Conservation (phyloP, 2,113 vertebrate species). For the Archilochus colubris region DNA sequence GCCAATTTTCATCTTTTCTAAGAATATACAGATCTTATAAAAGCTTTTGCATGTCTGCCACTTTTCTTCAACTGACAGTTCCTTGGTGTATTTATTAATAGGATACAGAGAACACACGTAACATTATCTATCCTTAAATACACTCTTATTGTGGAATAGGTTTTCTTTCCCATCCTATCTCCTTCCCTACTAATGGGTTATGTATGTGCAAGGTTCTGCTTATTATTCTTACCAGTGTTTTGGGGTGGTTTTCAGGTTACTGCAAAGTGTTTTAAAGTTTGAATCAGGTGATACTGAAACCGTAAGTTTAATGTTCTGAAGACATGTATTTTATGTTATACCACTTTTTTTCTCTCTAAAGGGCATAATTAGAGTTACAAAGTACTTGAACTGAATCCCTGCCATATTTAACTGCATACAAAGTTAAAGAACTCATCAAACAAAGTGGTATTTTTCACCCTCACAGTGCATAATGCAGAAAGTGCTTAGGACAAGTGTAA, state of each 20-base stretch:
- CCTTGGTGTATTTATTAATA: neutral
- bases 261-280: neutral
- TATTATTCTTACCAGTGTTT: neutral
- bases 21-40: neutral
- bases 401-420: neutral
- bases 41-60: neutral
- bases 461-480: neutral
- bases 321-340: neutral
- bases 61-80: neutral
- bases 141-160: neutral
- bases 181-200: neutral
- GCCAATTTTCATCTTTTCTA: neutral
- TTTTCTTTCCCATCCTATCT: neutral
- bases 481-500: neutral
- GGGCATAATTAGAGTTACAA: neutral
- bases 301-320: neutral
- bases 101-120: neutral
- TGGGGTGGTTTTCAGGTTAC: neutral
- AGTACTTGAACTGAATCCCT: neutral
- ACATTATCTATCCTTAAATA: neutral
- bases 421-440: neutral
- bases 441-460: neutral
- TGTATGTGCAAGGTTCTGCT: neutral
- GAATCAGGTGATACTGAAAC: neutral
- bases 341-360: neutral